Evolutionary conservation across 2,113 vertebrate species (phyloP).

Genomic region (Diphyllodes magnificus): DNA sequence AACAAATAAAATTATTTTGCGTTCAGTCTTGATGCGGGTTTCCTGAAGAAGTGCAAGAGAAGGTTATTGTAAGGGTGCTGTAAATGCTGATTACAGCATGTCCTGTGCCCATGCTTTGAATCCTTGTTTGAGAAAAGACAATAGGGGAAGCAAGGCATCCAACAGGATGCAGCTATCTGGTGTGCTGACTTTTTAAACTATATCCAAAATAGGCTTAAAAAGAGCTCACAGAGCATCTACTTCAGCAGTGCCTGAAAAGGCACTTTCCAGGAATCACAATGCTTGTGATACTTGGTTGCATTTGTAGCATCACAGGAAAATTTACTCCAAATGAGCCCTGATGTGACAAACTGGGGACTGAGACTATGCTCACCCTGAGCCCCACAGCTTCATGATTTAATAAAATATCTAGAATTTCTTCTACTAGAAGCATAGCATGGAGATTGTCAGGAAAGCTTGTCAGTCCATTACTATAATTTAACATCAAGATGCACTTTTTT

Average conservation of each 20-base stretch:
- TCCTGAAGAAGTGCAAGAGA: neutral
- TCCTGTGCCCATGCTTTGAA: neutral
- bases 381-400: neutral
- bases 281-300: neutral
- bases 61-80: neutral
- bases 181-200: neutral
- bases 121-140: neutral
- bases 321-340: neutral
- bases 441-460: neutral
- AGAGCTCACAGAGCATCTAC: neutral
- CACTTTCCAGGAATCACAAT: neutral
- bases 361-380: neutral
- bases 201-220: neutral
- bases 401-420: neutral
- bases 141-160: neutral
- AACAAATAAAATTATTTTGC: neutral
- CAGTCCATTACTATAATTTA: neutral
- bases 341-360: neutral
- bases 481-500: neutral
- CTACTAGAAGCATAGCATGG: neutral
- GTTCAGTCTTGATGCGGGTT: neutral
- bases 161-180: neutral
- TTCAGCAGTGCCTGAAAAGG: neutral
- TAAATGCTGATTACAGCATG: neutral
- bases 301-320: neutral